Evolutionary conservation across 2,888 invertebrate species (phyloP), one percentile per base, ranked within the genome.

Genomic region (Limnephilus auricula): DNA sequence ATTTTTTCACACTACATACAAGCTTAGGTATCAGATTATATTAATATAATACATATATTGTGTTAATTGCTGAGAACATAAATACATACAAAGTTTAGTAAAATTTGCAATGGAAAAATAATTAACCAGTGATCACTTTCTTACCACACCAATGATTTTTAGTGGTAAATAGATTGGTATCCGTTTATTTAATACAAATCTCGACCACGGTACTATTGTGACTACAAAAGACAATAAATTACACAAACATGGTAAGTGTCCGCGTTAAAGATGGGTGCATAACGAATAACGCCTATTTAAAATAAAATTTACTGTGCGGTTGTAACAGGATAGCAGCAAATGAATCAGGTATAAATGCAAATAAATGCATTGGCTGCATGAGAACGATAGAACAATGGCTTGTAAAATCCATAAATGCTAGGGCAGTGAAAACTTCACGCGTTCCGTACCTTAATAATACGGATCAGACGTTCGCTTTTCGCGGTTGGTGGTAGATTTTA

Each of bases 321-420:
- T 90, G 90, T 80, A 90, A 90, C 37, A 90, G 90, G 90, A 90
- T 90, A 86, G 79, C 90, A 83, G 83, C 80, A 79, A 90, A 90
- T 90, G 90, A 90, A 90, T 86, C 90, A n/a, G 90, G 86, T 90
- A 90, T 90, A 85, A 90, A 65, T 65, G 50, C 50, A 65, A 65
- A 65, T 65, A 65, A 90, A 79, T 84, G 83, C 84, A 90, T 83
- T 90, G 45, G 37, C n/a, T 89, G 32, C n/a, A 40, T 45, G 84
- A 83, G 80, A 80, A 79, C 25, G 84, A 91, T 90, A 91, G 89
- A 91, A 91, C 91, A 91, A 91, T 91, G 86, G 45, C 79, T 89
- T 91, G 91, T 91, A 89, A 91, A 91, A 85, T 50, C 91, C 91
- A 84, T 91, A 84, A 91, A 89, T 40, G 91, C 78, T 84, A 34